Evolutionary conservation across 2,888 invertebrate genomes (phyloP), one percentile per base, ranked within the genome.

Genomic region (Uropetala carovei): DNA sequence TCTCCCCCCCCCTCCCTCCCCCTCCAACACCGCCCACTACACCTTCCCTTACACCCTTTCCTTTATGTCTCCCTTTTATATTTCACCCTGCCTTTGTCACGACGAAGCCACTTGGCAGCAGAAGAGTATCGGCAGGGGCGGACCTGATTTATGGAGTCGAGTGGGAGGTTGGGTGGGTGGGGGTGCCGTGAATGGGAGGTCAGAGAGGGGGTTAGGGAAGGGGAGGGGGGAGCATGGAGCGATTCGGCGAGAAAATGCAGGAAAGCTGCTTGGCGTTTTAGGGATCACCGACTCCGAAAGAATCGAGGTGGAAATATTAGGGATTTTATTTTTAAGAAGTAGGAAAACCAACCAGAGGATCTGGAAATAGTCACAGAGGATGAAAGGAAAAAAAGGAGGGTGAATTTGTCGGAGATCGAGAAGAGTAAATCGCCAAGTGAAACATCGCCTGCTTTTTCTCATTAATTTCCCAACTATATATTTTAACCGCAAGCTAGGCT

Each of bases 51-150:
- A 14, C 43, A 43, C 57, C 58, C 4, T 82, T 16, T 82, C 43
- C 56, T 83, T 56, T 83, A 83, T 83, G 83, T 43, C 83, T 82
- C 27, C 43, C 82, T 83, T 83, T n/a, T 56, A 43, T 83, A 83
- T 56, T 7, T 57, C 9, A 43, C 43, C 83, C 56, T 83, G 83
- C 83, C 18, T 83, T 86, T 86, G 86, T 86, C 86, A 27, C 86
- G 60, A 30, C 27, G 86, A 30, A 27, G 86, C 86, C 86, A 86
- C 86, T 86, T 86, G 86, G 86, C 86, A 86, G 86, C 18, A 58
- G 16, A 30, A 59, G 30, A 30, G 60, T 86, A 86, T 86, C 60
- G 86, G 59, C 86, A 60, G 43, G 83, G 58, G 58, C 14, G 14
- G 22, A 43, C 86, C 27, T 86, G 86, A 86, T 86, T 86, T 86